Conservation (phyloP, 1,140 invertebrate species). For the Pantala flavescens region DNA sequence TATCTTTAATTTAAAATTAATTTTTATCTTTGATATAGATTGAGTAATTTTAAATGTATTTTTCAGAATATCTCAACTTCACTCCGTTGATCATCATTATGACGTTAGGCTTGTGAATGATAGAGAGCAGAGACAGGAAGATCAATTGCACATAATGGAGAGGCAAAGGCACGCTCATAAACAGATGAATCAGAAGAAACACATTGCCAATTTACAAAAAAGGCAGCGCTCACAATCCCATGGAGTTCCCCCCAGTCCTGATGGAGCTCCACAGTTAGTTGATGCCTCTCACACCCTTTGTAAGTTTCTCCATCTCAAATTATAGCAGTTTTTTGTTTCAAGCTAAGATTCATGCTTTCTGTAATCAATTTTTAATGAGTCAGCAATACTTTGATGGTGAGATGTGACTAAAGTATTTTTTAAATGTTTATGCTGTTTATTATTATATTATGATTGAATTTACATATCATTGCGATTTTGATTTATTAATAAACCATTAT, state of each 20-base stretch:
- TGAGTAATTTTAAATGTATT: background rate
- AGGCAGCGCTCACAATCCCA: background rate
- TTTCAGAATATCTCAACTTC: constrained; percentile 56
- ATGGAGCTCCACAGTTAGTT: constrained; percentile 41
- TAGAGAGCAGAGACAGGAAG: constrained; percentile 54
- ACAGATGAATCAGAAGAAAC: constrained; percentile 33
- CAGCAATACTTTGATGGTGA: no score
- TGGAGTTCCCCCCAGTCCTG: background rate
- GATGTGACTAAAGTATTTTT: no score
- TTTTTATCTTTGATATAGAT: no score
- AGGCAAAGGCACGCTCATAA: constrained; percentile 47
- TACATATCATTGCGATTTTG: no score
- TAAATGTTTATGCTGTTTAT: no score
- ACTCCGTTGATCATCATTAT: constrained; percentile 55
- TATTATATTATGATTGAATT: no score
- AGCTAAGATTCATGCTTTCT: no score
- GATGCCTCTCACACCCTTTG: constrained; percentile 60
- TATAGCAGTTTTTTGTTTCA: no score
- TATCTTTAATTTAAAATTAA: no score
- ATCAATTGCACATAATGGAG: constrained; percentile 59
- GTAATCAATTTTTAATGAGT: no score
- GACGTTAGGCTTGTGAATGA: constrained; percentile 63
- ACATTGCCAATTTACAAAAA: background rate
- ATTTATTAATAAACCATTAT: no score
- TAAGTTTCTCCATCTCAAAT: no score